Percentiles rank a stretch among this genome's conserved stretches.
These are phyloP conservation scores for Drosophila picticornis DNA, from an alignment of 2,888 invertebrate species.

Conservation along the genomic window DNA sequence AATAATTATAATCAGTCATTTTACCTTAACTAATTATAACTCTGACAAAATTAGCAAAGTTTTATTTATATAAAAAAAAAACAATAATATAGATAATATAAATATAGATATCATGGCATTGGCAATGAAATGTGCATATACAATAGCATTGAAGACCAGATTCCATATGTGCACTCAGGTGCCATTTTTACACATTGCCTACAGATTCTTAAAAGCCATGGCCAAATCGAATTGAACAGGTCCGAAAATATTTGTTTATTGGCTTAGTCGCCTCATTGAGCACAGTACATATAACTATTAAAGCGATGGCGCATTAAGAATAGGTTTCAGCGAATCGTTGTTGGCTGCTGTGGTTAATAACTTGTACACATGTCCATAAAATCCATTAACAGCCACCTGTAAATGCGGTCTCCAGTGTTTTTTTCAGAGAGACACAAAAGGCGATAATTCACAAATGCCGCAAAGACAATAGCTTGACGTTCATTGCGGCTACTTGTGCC, in stretches of 20 bases:
- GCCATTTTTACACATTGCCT: constrained; percentile 42
- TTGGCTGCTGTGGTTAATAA: constrained; percentile 20
- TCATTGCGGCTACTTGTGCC: constrained; percentile 38
- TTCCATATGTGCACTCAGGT: constrained; percentile 18
- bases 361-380: constrained; percentile 59
- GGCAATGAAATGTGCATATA: constrained; percentile 30
- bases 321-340: constrained; percentile 19
- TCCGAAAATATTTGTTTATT: constrained; percentile 33
- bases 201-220: constrained; percentile 53
- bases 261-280: constrained; percentile 42
- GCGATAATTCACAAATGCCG: constrained; percentile 40
- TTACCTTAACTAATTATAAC: background rate
- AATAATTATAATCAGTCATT: background rate
- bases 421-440: constrained; percentile 20
- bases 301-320: constrained; percentile 24
- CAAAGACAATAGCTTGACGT: constrained; percentile 49
- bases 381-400: constrained; percentile 70
- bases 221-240: constrained; percentile 39
- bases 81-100: too few species aligned
- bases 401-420: constrained; percentile 55
- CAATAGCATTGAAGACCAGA: constrained; percentile 44
- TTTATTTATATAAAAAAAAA: background rate
- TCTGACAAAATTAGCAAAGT: background rate
- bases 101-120: constrained; percentile 37
- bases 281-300: constrained; percentile 9